Base-by-base conservation (phyloP, 2,113 vertebrate genomes). In the Pitta sordida region DNA sequence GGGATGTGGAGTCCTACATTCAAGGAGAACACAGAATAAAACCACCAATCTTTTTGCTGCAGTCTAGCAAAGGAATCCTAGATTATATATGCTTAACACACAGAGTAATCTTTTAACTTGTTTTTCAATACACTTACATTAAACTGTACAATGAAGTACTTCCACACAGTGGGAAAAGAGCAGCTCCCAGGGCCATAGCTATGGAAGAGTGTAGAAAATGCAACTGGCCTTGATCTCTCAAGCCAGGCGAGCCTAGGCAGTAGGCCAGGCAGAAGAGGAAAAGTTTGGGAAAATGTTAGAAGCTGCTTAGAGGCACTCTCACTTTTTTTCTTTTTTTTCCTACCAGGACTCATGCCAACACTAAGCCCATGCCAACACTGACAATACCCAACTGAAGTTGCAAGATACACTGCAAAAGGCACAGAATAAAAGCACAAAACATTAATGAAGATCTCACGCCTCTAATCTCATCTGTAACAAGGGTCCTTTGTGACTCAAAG, bases 121-220 rank as follows among this genome's bases (percentile, higher is more conserved):
- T 41, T 85, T 94, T 94, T 83, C 75, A 77, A 26, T 53, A 73
- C 46, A 79, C 58, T 93, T 76, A 95, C 53, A 91, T 87, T 73
- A 85, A 94, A 91, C 81, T 94, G 85, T 94, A 94, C 67, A 76
- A 89, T 27, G 79, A 32, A 83, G 81, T 67, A 87, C 55, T 91
- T 96, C 95, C 93, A 95, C 94, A 85, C 67, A 92, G 87, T 85
- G 93, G 91, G 94, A 85, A 93, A 96, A 70, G 46, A 92, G 85
- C 71, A 96, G 77, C 81, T 95, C 76, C 83, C 79, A 91, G 86
- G 75, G 83, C 85, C 65, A 93, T 30, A 73, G 90, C 83, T 88
- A 90, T 49, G 76, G 88, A 90, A 86, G 71, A 91, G 32, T 13
- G 7, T 1, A 78, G 27, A 86, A 91, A 91, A 83, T 12, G 7